phyloP scores from a whole-genome alignment of 2,888 invertebrate species.

The Halictus quadricinctus region DNA sequence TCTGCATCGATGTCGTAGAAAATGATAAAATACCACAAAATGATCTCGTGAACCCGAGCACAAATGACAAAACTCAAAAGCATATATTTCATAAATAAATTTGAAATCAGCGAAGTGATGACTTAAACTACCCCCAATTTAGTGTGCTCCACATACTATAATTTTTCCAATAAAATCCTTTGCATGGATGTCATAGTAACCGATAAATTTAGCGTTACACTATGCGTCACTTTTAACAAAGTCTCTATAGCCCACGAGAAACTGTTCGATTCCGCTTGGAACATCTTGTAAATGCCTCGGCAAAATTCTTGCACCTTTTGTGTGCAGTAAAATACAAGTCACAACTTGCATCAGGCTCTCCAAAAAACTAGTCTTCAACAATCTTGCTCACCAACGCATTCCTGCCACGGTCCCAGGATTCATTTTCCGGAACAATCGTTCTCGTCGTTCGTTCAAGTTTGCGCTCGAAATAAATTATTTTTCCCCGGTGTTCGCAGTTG shows the following conservation, averaged over 20 bases:
- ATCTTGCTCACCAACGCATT: background rate
- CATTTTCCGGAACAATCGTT: conserved; percentile 1
- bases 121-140: no score
- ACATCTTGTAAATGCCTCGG: background rate
- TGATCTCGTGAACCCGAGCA: background rate
- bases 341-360: background rate
- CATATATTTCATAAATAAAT: no score
- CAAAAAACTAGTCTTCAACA: background rate
- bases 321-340: background rate
- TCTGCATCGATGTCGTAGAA: no score
- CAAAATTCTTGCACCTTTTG: background rate
- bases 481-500: background rate
- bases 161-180: no score
- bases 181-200: no score
- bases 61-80: background rate
- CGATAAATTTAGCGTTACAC: no score
- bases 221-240: no score
- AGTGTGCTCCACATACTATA: no score
- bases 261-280: background rate
- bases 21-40: background rate
- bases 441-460: background rate
- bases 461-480: background rate
- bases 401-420: background rate
- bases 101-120: no score
- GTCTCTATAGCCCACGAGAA: background rate